Conservation (phyloP, 1,140 invertebrate genomes). For the Linepithema humile region DNA sequence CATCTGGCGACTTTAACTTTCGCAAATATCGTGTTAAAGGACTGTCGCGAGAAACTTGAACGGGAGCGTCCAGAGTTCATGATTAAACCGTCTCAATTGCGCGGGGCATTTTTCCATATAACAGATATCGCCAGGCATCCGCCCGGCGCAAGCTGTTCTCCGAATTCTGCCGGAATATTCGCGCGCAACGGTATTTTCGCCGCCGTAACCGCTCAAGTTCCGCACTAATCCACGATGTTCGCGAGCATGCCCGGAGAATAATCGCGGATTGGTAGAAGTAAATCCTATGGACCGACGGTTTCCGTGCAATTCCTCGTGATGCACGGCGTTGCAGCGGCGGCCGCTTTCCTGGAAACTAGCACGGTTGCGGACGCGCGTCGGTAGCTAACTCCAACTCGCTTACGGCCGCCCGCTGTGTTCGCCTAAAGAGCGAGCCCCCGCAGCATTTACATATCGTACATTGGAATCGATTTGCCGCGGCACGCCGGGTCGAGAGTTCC, state of each 20-base stretch:
- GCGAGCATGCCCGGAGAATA: conserved; percentile 17
- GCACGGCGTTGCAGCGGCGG: not conserved
- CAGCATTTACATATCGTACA: conserved; percentile 40
- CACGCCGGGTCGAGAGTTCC: too few species aligned
- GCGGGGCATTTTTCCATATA: too few species aligned
- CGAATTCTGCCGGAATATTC: not conserved
- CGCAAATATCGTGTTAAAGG: not conserved
- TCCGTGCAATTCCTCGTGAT: conserved; percentile 39
- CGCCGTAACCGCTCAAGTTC: not conserved
- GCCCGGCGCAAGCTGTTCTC: not conserved
- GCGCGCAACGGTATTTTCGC: conserved; percentile 16
- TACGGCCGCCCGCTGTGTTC: not conserved
- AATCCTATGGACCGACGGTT: conserved; percentile 23
- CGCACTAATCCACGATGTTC: conserved; percentile 29
- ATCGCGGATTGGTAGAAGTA: conserved; percentile 20
- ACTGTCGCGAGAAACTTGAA: not conserved
- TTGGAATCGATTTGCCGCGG: conserved; percentile 12
- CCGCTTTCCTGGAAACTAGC: not conserved
- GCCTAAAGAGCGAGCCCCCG: not conserved
- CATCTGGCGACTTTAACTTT: conserved; percentile 53
- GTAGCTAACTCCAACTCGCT: not conserved
- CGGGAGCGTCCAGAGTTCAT: too few species aligned
- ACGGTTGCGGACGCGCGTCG: too few species aligned
- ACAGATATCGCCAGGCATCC: too few species aligned
- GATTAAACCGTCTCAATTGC: not conserved